A percentile compares a stretch with the other conserved stretches of the same genome.
These are phyloP conservation scores for Pyrocephalus nanus DNA, from an alignment of 2,797 vertebrate genomes.

Conservation along the genomic window DNA sequence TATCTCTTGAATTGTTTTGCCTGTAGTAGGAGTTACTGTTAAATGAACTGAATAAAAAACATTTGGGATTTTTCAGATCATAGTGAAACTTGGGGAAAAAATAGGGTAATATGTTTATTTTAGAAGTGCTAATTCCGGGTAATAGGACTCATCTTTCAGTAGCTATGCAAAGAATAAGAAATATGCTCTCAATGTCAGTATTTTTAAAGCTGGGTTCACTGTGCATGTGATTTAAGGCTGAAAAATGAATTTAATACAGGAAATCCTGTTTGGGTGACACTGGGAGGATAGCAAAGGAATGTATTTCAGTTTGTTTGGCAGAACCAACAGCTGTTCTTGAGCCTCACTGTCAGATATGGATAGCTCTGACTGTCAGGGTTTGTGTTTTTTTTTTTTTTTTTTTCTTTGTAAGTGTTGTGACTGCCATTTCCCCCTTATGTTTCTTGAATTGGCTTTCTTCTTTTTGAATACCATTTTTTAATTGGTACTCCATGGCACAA, in stretches of 20 bases:
- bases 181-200: neutral
- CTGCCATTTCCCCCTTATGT: neutral
- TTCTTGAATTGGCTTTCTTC: neutral
- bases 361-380: neutral
- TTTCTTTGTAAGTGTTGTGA: neutral
- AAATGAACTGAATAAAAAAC: neutral
- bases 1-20: neutral
- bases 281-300: neutral
- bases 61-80: neutral
- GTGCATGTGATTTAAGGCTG: neutral
- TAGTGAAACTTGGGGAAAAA: neutral
- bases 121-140: neutral
- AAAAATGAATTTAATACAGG: constrained; percentile 3
- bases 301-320: neutral
- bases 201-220: neutral
- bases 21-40: neutral
- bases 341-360: neutral
- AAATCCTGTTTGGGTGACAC: constrained; percentile 3
- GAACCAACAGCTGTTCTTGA: neutral
- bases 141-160: neutral
- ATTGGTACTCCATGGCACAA: too few species aligned
- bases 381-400: neutral
- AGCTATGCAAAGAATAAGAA: neutral
- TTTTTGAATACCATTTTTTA: neutral
- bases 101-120: neutral